These are phyloP conservation scores for Pandemis heparana DNA, from an alignment of 2,888 invertebrate genomes.

Conservation along the genomic window DNA sequence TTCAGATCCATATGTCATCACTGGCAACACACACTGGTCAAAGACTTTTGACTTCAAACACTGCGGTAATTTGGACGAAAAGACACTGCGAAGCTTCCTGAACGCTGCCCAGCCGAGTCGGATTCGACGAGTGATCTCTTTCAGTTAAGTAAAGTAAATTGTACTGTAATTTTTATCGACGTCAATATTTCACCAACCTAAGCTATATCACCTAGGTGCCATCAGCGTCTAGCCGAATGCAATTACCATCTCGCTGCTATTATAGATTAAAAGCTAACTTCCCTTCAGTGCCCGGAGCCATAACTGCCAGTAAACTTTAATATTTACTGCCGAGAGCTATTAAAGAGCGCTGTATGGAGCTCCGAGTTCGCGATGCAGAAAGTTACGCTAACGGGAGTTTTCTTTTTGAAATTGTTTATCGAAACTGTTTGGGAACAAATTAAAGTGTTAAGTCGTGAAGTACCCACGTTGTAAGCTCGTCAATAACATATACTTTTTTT, in stretches of 20 bases:
- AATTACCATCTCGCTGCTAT: slow-evolving; percentile 44
- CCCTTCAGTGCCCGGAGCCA: not conserved
- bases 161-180: not conserved
- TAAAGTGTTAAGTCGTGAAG: not conserved
- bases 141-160: too few species aligned
- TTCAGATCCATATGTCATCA: too few species aligned
- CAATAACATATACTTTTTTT: too few species aligned
- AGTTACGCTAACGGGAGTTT: slow-evolving; percentile 4
- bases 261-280: slow-evolving; percentile 44
- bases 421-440: not conserved
- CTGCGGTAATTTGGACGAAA: too few species aligned
- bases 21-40: too few species aligned
- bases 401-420: not conserved
- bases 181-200: not conserved
- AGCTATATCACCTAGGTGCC: slow-evolving; percentile 1
- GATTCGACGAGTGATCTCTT: too few species aligned
- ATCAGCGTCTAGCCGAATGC: slow-evolving; percentile 33
- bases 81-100: too few species aligned
- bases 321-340: slow-evolving; percentile 24
- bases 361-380: slow-evolving; percentile 8
- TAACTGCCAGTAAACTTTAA: slow-evolving; percentile 28
- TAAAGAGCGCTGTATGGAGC: slow-evolving; percentile 2
- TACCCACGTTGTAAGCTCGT: not conserved
- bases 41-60: too few species aligned
- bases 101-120: too few species aligned